Base-by-base conservation (phyloP, 2,113 vertebrate species). In the Psophia crepitans region DNA sequence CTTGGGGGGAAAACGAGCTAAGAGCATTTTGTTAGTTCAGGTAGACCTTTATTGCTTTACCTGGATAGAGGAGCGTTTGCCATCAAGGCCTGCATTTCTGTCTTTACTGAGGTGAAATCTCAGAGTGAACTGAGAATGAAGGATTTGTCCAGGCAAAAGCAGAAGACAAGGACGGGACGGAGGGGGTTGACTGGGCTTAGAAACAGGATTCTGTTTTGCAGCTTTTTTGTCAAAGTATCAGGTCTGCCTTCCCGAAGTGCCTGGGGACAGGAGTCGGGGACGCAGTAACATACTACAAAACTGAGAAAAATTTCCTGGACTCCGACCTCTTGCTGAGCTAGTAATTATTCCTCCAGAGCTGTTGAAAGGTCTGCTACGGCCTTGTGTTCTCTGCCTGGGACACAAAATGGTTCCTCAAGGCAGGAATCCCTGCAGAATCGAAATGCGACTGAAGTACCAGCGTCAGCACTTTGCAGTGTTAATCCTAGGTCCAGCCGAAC, bases 271-370 rank as follows among this genome's bases (percentile, higher is more conserved):
- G 16, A 35, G 13, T 35, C 3, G 19, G 12, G 51, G 28, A 21
- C 1, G 4, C 5, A 17, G 11, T n/a, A 69, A 48, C 8, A 5
- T 30, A 7, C 33, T 30, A 35, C n/a, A 16, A 35, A 66, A 33
- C 12, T 7, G 28, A 73, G 13, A 14, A 35, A n/a, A 46, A 17
- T 20, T 56, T 49, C 24, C 39, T 12, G 32, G 33, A 9, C 12
- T 63, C 30, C 2, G 2, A 33, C 14, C 14, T 63, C 30, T 20
- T 48, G n/a, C 6, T 3, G 0, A 61, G n/a, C 7, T 33, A 28
- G 16, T 35, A 16, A 23, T 30, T 33, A 69, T 33, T 30, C 35
- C 37, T 18, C 12, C 2, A 2, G 27, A 54, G 19, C 8, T 60
- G 23, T 5, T 68, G 48, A 26, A 48, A 37, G 21, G 14, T 14